Percentiles rank a stretch among this genome's conserved stretches.
These are phyloP conservation scores for Pterostichus niger DNA, from an alignment of 2,888 invertebrate species.

Conservation along the genomic window DNA sequence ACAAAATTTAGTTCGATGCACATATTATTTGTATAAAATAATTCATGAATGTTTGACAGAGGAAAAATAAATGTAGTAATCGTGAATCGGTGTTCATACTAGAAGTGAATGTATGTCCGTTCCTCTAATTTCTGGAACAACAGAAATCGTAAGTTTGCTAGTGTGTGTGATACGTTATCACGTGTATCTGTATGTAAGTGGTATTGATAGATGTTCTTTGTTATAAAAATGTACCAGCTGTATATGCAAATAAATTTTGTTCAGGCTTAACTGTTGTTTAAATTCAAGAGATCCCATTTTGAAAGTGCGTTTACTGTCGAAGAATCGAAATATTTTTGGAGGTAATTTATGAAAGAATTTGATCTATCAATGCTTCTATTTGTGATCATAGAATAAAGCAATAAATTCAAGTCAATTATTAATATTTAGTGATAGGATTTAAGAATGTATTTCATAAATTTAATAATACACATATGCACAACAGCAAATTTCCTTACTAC, in stretches of 20 bases:
- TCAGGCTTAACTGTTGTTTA: slow-evolving; percentile 57
- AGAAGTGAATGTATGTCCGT: background rate
- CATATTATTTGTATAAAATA: too few species aligned
- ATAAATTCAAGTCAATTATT: slow-evolving; percentile 64
- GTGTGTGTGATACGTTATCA: slow-evolving; percentile 40
- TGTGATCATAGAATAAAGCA: slow-evolving; percentile 63
- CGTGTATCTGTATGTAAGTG: slow-evolving; percentile 59
- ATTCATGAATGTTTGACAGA: too few species aligned
- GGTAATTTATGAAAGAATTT: slow-evolving; percentile 23
- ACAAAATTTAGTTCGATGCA: too few species aligned
- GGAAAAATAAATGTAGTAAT: too few species aligned
- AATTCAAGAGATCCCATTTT: slow-evolving; percentile 35
- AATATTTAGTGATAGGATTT: slow-evolving; percentile 23
- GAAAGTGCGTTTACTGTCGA: slow-evolving; percentile 34
- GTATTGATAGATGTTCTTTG: slow-evolving; percentile 66
- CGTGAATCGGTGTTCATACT: too few species aligned
- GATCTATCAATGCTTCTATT: slow-evolving; percentile 66
- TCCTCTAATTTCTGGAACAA: slow-evolving; percentile 9
- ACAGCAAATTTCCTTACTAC: slow-evolving; percentile 45
- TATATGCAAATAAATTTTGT: slow-evolving; percentile 64
- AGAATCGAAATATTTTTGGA: slow-evolving; percentile 51
- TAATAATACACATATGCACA: slow-evolving; percentile 56
- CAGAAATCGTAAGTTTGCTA: background rate
- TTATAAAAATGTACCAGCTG: slow-evolving; percentile 63
- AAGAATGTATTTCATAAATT: slow-evolving; percentile 48